Evolutionary conservation across 2,797 vertebrate species (phyloP), one percentile per base, ranked within the genome.

Genomic region (Pangasius krempfi): DNA sequence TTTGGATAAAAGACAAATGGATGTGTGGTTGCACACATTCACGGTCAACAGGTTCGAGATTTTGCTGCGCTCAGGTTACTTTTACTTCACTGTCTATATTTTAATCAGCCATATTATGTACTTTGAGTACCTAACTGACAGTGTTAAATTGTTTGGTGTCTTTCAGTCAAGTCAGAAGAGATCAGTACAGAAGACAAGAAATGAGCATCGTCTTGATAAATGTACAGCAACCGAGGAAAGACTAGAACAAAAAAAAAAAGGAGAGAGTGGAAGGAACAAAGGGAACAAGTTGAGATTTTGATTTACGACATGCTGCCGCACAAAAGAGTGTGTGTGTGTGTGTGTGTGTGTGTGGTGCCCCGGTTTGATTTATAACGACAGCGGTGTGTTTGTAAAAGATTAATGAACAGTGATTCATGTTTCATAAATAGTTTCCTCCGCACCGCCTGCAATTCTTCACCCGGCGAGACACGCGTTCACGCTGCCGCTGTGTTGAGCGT

Each of bases 391-490:
- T 87, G 80, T 90, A 84, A 89, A 89, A 91, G 91, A 91, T 91
- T 91, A 91, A 92, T 91, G 90, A 89, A 88, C 27, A 47, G 68
- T 85, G 89, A 90, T 89, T 91, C 90, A 91, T 90, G 88, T 90
- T 90, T 91, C 78, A 90, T 91, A 91, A 91, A 92, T 87, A 92
- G 87, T 88, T 91, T 89, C 88, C 90, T 33, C 7, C 86, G 79
- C 76, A 82, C 85, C 60, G 86, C 64, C 89, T 87, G 85, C 83
- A 91, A 90, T 91, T 87, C 87, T 88, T 87, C 52, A 91, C 85
- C 84, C 56, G 25, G 84, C 50, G 56, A 89, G 83, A 89, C 78
- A 52, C 52, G 62, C 54, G 86, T 89, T 84, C 85, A 70, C 27
- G 80, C 52, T 75, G 66, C 30, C 85, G 66, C 85, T 50, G 27